Evolutionary conservation across 2,888 invertebrate species (phyloP).

Genomic region (Drosophila peninsularis): DNA sequence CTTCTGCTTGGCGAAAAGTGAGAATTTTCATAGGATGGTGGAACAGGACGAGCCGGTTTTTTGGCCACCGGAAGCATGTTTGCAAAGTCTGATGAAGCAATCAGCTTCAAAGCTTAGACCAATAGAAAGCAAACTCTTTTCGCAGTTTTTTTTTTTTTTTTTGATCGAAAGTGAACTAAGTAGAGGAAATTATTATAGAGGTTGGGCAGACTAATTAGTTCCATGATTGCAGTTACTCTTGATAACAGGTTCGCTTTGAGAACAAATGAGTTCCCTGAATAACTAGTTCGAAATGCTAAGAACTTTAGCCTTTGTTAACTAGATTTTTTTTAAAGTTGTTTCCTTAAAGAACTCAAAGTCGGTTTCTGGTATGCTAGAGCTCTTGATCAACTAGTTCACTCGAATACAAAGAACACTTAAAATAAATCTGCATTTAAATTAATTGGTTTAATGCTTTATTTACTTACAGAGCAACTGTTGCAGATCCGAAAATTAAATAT

Average conservation of each 20-base stretch:
- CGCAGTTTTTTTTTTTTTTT: not conserved
- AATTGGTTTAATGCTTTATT: not conserved
- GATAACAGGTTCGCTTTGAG: not conserved
- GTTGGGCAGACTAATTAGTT: not conserved
- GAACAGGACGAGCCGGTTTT: conserved; percentile 77
- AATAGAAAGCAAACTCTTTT: conserved; percentile 53
- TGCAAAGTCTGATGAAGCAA: conserved; percentile 44
- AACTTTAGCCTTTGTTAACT: not conserved
- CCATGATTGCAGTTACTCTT: not conserved
- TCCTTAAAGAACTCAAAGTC: not conserved
- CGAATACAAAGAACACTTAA: not conserved
- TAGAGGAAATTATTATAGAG: conserved; percentile 1
- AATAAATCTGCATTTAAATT: not conserved
- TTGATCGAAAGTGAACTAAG: conserved; percentile 65
- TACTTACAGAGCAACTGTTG: conserved; percentile 35
- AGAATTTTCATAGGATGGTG: conserved; percentile 69
- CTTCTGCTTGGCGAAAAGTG: conserved; percentile 68
- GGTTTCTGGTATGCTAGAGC: not conserved
- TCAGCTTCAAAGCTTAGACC: conserved; percentile 37
- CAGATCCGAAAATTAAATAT: not conserved
- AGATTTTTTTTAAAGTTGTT: not conserved
- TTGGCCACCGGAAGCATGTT: conserved; percentile 43
- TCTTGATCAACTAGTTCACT: not conserved
- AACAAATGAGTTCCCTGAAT: not conserved
- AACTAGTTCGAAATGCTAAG: not conserved